phyloP scores from a whole-genome alignment of 2,113 vertebrate species.

The Ctenomys sociabilis region DNA sequence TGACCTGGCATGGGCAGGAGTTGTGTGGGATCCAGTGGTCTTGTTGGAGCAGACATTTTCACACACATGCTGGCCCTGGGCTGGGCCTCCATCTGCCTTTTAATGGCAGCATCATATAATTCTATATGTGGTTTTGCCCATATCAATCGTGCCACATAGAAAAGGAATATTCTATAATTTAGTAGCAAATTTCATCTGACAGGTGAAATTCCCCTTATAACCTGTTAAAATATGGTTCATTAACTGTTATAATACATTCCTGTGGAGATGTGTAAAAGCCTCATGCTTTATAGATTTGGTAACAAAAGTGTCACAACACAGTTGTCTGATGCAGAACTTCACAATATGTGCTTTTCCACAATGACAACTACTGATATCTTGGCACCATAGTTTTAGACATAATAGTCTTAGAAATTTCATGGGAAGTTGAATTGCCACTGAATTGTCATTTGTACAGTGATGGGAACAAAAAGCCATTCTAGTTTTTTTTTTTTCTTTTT shows the following conservation, averaged over 20 bases:
- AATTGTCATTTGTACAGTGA: slow-evolving; percentile 75
- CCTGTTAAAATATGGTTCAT: slow-evolving; percentile 55
- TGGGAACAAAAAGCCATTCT: slow-evolving; percentile 38
- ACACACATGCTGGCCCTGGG: no score
- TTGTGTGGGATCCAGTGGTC: no score
- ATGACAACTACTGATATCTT: slow-evolving; percentile 30
- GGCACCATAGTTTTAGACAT: slow-evolving; percentile 44
- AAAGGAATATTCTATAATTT: slow-evolving; percentile 59
- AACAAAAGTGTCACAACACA: slow-evolving; percentile 64
- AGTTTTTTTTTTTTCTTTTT: not conserved
- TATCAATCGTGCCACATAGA: slow-evolving; percentile 59
- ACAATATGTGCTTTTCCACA: slow-evolving; percentile 58
- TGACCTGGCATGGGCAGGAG: no score
- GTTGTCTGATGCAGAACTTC: slow-evolving; percentile 11
- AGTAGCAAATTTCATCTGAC: slow-evolving; percentile 45
- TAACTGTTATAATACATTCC: slow-evolving; percentile 72
- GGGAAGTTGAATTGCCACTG: slow-evolving; percentile 60
- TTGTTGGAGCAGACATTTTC: no score
- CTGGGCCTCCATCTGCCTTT: not conserved
- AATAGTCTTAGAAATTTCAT: slow-evolving; percentile 29
- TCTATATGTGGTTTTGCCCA: slow-evolving; percentile 57
- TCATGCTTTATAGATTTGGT: slow-evolving; percentile 61
- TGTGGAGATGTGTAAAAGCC: slow-evolving; percentile 64
- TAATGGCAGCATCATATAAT: slow-evolving; percentile 46
- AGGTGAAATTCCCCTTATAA: slow-evolving; percentile 58